phyloP scores from a whole-genome alignment of 2,113 vertebrate genomes.

The Maylandia zebra region DNA sequence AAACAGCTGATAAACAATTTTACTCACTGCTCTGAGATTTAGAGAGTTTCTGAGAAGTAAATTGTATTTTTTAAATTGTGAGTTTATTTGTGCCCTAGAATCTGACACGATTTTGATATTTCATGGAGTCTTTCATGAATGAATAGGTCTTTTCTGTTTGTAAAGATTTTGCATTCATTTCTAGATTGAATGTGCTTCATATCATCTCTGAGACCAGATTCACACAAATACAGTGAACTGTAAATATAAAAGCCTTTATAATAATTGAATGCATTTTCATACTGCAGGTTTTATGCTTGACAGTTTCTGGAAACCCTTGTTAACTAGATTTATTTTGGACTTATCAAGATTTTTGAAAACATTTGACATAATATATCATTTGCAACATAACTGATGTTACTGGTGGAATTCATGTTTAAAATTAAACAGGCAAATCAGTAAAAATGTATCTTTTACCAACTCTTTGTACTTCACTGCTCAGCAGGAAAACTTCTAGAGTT shows the following conservation, averaged over 20 bases:
- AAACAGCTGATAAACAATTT: background rate
- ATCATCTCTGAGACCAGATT: background rate
- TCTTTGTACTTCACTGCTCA: background rate
- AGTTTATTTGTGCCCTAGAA: background rate
- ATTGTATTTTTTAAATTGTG: background rate
- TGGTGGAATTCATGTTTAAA: background rate
- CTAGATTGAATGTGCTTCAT: background rate
- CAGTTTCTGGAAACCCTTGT: background rate
- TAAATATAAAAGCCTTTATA: background rate
- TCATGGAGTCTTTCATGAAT: background rate
- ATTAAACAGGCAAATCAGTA: background rate
- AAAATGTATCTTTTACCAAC: rapidly evolving
- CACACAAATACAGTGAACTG: background rate
- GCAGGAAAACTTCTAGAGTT: background rate
- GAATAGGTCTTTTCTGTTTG: background rate
- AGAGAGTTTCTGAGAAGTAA: background rate
- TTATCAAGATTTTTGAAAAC: background rate
- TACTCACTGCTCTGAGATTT: background rate
- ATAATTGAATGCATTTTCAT: background rate
- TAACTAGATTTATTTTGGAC: background rate
- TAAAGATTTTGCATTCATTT: background rate
- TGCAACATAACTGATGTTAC: background rate
- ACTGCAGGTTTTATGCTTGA: background rate
- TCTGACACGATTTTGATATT: background rate
- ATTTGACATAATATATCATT: background rate